These are phyloP conservation scores for Pitangus sulphuratus DNA, from an alignment of 2,797 vertebrate species.

Conservation along the genomic window DNA sequence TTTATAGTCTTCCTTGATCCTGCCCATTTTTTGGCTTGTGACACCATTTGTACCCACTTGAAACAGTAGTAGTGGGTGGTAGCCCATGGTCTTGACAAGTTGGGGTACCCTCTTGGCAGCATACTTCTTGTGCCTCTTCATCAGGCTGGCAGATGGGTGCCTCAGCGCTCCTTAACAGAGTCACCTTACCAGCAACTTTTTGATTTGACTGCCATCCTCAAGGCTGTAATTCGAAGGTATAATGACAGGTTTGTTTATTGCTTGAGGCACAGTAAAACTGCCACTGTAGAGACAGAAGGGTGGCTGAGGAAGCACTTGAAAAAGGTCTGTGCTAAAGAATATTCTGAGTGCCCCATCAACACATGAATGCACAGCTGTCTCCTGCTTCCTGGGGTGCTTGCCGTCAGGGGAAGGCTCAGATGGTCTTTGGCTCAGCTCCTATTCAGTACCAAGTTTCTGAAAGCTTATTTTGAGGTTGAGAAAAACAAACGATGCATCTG, in stretches of 20 bases:
- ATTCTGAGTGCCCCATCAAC: neutral
- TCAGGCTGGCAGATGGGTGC: neutral
- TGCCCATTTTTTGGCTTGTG: neutral
- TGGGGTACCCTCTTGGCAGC: neutral
- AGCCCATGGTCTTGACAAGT: fast-evolving
- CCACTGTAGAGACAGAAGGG: neutral
- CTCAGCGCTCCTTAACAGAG: neutral
- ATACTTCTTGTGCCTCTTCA: neutral
- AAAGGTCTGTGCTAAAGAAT: neutral
- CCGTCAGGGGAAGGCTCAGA: neutral
- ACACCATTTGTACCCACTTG: neutral
- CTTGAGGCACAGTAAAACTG: neutral
- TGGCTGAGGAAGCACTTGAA: neutral
- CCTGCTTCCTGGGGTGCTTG: neutral
- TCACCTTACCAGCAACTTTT: neutral
- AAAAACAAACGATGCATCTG: neutral
- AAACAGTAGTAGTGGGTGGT: fast-evolving
- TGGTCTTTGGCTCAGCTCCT: neutral
- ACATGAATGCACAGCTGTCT: neutral
- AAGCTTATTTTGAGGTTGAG: neutral
- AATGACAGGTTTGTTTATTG: neutral
- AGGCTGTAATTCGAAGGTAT: neutral
- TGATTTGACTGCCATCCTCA: neutral
- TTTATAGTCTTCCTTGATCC: neutral
- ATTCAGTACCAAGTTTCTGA: neutral